phyloP scores from a whole-genome alignment of 1,140 invertebrate genomes.

The Brachystomella parvula region DNA sequence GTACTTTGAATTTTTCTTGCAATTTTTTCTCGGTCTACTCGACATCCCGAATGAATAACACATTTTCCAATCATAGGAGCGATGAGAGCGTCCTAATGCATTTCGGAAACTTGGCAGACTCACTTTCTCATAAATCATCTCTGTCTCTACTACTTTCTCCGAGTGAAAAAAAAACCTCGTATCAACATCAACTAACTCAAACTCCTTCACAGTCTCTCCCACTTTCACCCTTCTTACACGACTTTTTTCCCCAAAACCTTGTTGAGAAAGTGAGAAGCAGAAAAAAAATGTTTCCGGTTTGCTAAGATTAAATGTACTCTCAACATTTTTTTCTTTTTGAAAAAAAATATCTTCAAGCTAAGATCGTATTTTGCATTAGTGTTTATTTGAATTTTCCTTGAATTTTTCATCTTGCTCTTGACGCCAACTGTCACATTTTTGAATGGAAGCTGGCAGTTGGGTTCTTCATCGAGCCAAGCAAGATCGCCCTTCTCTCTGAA shows the following conservation, averaged over 20 bases:
- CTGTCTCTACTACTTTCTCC: background rate
- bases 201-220: background rate
- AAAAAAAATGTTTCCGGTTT: background rate
- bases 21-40: background rate
- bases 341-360: background rate
- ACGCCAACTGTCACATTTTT: too few relatives aligned
- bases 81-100: background rate
- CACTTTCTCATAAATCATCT: slow-evolving; percentile 8
- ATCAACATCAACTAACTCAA: background rate
- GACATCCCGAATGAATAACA: background rate
- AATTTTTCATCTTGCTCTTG: background rate
- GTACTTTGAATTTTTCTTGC: background rate
- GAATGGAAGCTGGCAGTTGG: too few relatives aligned
- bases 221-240: slow-evolving; percentile 1
- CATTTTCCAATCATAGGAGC: background rate
- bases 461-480: too few relatives aligned
- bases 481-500: too few relatives aligned
- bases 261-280: background rate
- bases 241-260: background rate
- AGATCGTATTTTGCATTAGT: background rate
- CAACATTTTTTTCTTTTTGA: background rate
- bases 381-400: background rate
- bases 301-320: background rate
- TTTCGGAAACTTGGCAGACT: slow-evolving; percentile 14
- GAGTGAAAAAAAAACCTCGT: background rate